Evolutionary conservation across 1,140 invertebrate species (phyloP), one percentile per base, ranked within the genome.

Genomic region (Tetramorium parvispinum): DNA sequence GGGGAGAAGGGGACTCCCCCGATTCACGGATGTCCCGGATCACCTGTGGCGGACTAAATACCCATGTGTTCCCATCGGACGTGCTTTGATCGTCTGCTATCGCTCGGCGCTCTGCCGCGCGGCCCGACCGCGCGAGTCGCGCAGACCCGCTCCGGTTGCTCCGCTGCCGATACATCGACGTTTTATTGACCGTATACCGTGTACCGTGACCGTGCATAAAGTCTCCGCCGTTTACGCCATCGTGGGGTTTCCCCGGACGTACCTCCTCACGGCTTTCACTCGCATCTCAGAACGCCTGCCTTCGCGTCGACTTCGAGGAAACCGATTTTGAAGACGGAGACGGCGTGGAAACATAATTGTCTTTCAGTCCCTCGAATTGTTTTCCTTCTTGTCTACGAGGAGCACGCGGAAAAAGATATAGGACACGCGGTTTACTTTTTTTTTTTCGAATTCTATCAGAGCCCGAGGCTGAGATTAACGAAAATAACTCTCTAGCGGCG

Each of bases 41-140:
- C 46, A 85, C 61, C 57, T 78, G 61, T 85, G 65, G 61, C 57
- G 66, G 82, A 77, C 75, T 46, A 78, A 85, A 65, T 78, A 85
- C 37, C 68, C 82, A 85, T 55, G 82, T 78, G 70, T 78, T 85
- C 73, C 70, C 49, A 85, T 85, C 55, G 53, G 43, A 18, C 55
- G 55, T 83, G 71, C 75, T 85, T 77, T 66, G 82, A 85, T 65
- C 49, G 82, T 78, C 46, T 53, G 75, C 82, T 85, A 65, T 59
- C 37, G 63, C 16, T 55, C 46, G 51, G 21, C 55, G 1, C 59
- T 71, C 40, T 18, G 13, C n/a, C 32, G 79, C 66, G 63, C 18
- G 65, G 65, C 24, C 13, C 40, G 65, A 37, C 65, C 37, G 7
- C 49, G 37, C 66, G 51, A 37, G 40, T 82, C 18, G 78, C 51